Conservation (phyloP, 1,140 invertebrate species). For the Bombus breviceps region DNA sequence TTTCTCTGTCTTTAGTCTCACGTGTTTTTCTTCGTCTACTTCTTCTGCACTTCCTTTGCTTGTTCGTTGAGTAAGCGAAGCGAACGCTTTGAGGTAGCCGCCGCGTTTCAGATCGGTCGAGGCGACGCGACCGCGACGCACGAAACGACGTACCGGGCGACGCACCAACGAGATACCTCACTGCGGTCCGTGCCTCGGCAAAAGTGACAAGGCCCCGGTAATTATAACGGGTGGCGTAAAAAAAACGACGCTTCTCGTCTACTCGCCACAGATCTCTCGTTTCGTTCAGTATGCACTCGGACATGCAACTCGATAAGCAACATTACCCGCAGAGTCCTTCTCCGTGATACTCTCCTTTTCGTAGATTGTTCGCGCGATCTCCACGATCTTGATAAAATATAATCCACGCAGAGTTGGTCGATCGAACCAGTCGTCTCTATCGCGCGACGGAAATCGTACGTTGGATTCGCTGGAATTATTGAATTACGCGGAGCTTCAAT, state of each 20-base stretch:
- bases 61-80: slow-evolving; percentile 34
- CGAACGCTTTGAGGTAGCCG: slow-evolving; percentile 73
- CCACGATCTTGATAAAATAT: not conserved
- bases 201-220: slow-evolving; percentile 68
- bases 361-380: not conserved
- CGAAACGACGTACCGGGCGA: slow-evolving; percentile 44
- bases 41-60: slow-evolving; percentile 6
- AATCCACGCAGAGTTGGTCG: not conserved
- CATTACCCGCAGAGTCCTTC: not conserved
- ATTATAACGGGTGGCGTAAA: slow-evolving; percentile 75
- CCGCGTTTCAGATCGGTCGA: slow-evolving; percentile 10
- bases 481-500: not conserved
- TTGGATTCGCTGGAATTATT: not conserved
- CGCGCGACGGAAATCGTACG: not conserved
- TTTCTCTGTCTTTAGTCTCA: slow-evolving; percentile 53
- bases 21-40: slow-evolving; percentile 10
- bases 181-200: slow-evolving; percentile 49
- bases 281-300: not conserved
- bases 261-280: not conserved
- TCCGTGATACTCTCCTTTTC: too few relatives aligned
- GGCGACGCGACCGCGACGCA: not conserved
- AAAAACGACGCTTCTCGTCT: slow-evolving; percentile 66
- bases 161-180: slow-evolving; percentile 46
- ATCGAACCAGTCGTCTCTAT: not conserved
- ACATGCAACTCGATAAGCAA: not conserved